Base-by-base conservation (phyloP, 2,888 invertebrate genomes). In the Colletes collaris region DNA sequence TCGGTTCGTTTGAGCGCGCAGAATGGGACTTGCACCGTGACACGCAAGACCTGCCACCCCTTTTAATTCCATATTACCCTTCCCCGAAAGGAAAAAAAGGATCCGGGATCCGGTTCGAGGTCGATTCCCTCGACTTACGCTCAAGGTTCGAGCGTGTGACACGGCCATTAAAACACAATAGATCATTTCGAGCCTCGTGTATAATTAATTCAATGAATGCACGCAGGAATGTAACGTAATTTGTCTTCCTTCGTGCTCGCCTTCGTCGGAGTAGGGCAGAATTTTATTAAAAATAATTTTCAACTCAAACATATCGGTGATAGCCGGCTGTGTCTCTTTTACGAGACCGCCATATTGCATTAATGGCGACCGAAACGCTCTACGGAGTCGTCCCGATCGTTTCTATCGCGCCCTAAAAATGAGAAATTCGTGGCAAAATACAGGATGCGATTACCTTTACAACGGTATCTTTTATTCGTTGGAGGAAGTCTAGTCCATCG, bases 81-180 rank as follows among this genome's bases (percentile, higher is more conserved):
- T 74, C 37, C 66, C 66, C 19, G 59, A 35, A 66, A 69, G 72
- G 37, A 59, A 52, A 80, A 78, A 62, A 81, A 75, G 71, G 55
- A 82, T 74, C 60, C 53, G 64, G 75, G 78, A 86, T 84, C 86
- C 85, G 85, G 84, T 76, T 63, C 74, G 79, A 77, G 86, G 84
- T 86, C 86, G 75, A 79, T 82, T 86, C 76, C 86, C 85, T 71
- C 81, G 74, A 73, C 83, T 85, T 83, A 68, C 76, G 63, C 56
- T 73, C 84, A 86, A 86, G 82, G 81, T 59, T 73, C 65, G 84
- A 79, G 79, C 85, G 86, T 85, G 85, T 82, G 85, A 85, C 85
- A 77, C 53, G 60, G 49, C 75, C 79, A 79, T 85, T 84, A 79
- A 73, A 66, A 64, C 79, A 82, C 86, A 86, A 85, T 86, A 79